A percentile compares a stretch with the other conserved stretches of the same genome.
phyloP scores from a whole-genome alignment of 2,113 vertebrate genomes.

The Plotosus lineatus region DNA sequence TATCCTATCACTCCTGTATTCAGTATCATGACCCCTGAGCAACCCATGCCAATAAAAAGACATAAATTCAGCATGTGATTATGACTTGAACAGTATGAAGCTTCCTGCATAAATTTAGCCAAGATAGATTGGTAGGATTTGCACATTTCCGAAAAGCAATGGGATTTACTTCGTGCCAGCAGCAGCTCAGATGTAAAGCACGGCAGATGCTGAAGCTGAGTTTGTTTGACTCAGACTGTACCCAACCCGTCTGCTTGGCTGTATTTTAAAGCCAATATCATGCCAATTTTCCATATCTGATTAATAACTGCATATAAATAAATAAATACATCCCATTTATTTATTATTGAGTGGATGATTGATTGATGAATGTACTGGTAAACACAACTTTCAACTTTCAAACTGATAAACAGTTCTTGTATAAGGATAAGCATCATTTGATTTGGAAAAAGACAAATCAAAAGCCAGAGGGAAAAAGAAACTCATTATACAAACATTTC shows the following conservation, averaged over 20 bases:
- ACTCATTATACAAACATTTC: slow-evolving; percentile 57
- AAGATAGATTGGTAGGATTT: slow-evolving; percentile 18
- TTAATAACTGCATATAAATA: background rate
- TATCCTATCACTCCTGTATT: background rate
- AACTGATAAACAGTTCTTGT: background rate
- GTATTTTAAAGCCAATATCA: background rate
- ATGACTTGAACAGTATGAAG: background rate
- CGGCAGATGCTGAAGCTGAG: slow-evolving; percentile 16
- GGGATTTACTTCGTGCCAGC: background rate
- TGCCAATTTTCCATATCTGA: slow-evolving; percentile 11
- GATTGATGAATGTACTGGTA: background rate
- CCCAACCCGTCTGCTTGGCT: background rate
- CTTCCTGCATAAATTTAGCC: background rate
- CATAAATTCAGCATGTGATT: background rate
- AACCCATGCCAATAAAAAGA: background rate
- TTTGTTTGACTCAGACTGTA: background rate
- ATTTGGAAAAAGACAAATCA: slow-evolving; percentile 1
- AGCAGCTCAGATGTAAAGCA: background rate
- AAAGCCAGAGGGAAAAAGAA: slow-evolving; percentile 46
- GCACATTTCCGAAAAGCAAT: slow-evolving; percentile 23
- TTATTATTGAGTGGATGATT: background rate
- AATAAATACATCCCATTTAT: too few species aligned
- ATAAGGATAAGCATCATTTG: slow-evolving; percentile 6
- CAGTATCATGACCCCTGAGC: background rate
- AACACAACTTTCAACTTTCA: background rate